These are phyloP conservation scores for Parnassius orleans DNA, from an alignment of 2,888 invertebrate species.

Conservation along the genomic window DNA sequence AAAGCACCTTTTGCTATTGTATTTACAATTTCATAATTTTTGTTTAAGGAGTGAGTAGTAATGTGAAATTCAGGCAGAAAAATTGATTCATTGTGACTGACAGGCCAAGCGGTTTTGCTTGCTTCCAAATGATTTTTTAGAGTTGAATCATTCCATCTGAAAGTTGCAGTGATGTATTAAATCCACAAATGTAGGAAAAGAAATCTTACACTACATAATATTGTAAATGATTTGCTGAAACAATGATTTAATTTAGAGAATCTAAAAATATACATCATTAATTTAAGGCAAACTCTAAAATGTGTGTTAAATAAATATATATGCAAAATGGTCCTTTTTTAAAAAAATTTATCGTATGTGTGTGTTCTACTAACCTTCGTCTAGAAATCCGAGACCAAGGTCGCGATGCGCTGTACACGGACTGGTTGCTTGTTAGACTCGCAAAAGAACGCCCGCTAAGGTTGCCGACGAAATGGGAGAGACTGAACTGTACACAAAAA, in stretches of 20 bases:
- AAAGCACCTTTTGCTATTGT: conserved; percentile 94
- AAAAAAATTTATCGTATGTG: conserved; percentile 17
- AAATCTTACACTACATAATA: no score
- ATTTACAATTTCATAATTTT: conserved; percentile 84
- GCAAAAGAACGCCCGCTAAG: conserved; percentile 82
- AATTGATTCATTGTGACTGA: conserved; percentile 89
- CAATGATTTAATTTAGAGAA: no score
- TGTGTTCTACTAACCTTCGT: conserved; percentile 78
- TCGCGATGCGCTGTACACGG: conserved; percentile 81
- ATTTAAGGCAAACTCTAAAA: no score
- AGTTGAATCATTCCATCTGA: conserved; percentile 85
- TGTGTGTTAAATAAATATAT: no score
- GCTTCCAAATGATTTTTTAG: conserved; percentile 79
- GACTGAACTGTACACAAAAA: conserved; percentile 76
- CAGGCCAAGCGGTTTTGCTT: conserved; percentile 90
- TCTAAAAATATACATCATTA: no score
- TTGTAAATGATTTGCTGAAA: no score
- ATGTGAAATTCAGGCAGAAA: conserved; percentile 94
- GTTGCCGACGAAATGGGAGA: conserved; percentile 81
- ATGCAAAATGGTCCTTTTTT: no score
- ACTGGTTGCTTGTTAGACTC: conserved; percentile 81
- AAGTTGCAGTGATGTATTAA: conserved; percentile 32
- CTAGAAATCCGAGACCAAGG: conserved; percentile 85
- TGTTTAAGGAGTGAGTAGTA: conserved; percentile 79
- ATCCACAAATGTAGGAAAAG: no score